Base-by-base conservation (phyloP, 2,113 vertebrate species). In the Axis porcinus region DNA sequence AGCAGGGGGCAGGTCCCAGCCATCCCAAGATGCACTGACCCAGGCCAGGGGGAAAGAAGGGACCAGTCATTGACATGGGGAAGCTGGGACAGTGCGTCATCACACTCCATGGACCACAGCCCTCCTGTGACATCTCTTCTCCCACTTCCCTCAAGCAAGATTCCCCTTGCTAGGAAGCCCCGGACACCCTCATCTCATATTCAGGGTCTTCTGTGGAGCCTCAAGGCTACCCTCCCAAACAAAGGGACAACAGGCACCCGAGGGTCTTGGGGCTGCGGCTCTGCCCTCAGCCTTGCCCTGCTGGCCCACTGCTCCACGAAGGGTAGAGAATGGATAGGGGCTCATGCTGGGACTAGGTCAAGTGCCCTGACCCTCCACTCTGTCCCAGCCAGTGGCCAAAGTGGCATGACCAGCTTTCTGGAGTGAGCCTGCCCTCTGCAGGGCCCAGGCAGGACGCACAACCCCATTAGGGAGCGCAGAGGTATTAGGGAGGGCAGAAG, bases 391-490 rank as follows among this genome's bases (percentile, higher is more conserved):
- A 43, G 28, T 64, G 67, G 43, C 81, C 84, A 15, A 19, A 13
- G 25, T 60, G 58, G 28, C 85, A 50, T 23, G 28, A 40, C 57
- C 45, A 50, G 60, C 95, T 98, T 96, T 67, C 97, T 94, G 70
- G 93, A 43, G 55, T 84, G 89, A 97, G 89, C 25, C 91, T 98
- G 97, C 97, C 97, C 97, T 89, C 98, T 98, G 47, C 97, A 98
- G 98, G 97, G 25, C 88, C 27, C 3, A 5, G 33, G 45, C 33
- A 60, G 64, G 88, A 91, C 57, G 17, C 13, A 12, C 90, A 96
- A 7, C 64, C 60, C 62, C 87, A 27, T 2, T 1, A 6, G 33
- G 90, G 36, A 40, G 21, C 12, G 36, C 1, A 17, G 43, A 64
- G 67, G n/a, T 40, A 40, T 40, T 70, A 70, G 67, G n/a, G 67